Evolutionary conservation across 2,888 invertebrate species (phyloP), one percentile per base, ranked within the genome.

Genomic region (Trissonchulus latispiculum): DNA sequence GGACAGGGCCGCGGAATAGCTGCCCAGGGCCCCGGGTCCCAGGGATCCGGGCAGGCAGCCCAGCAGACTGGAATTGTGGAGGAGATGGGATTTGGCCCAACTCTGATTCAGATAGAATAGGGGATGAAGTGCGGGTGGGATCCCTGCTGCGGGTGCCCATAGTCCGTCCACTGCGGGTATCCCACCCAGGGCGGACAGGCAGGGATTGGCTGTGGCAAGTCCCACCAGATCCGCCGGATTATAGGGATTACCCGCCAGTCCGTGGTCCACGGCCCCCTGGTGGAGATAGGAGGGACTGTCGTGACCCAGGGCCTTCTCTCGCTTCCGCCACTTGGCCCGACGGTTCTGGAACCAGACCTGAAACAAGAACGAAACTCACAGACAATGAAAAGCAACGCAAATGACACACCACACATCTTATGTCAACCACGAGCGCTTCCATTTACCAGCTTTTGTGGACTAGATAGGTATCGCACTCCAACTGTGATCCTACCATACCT

Each of bases 291-390:
- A 33, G 2, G 71, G 35, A 35, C 35, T 31, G 48, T 75, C 72
- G 72, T 72, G 66, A n/a, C 74, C 75, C 59, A 75, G 29, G 3
- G 72, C 61, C 71, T 75, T 74, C 59, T 75, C 75, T 28, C 75
- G 72, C 36, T 75, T 75, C 23, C 75, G 75, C 75, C 75, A 75
- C 64, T 75, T 75, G 18, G 75, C 75, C 1, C 75, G 75, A n/a
- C 75, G 75, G 70, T 75, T 75, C 68, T 75, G 74, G 64, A 75
- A 75, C 75, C 75, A 75, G 2, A 75, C 66, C 66, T 64, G n/a
- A 64, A 64, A 64, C 31, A 32, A 64, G 23, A 48, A 48, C 48
- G 23, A n/a, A n/a, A n/a, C n/a, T n/a, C n/a, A n/a, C n/a, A n/a
- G n/a, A n/a, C n/a, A n/a, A n/a, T n/a, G n/a, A n/a, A n/a, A n/a